Percentiles rank a stretch among this genome's conserved stretches.
These are phyloP conservation scores for Tympanoctomys barrerae DNA, from an alignment of 2,797 vertebrate genomes.

Conservation along the genomic window DNA sequence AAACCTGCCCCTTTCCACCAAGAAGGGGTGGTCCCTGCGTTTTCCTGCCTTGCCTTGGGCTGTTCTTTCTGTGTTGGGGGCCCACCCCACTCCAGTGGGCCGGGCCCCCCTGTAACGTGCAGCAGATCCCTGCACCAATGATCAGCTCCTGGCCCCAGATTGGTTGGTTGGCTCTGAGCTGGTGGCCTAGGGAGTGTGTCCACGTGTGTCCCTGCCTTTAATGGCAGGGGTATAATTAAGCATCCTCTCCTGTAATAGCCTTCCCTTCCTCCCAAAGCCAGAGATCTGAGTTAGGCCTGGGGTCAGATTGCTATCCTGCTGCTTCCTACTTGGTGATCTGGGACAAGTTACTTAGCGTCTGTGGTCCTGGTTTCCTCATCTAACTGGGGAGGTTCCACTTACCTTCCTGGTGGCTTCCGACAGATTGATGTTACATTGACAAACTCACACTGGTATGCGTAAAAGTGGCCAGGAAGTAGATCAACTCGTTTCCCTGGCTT, in stretches of 20 bases:
- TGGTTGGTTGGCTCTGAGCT: not conserved
- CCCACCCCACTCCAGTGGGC: not conserved
- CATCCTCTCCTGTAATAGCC: not conserved
- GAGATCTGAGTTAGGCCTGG: not conserved
- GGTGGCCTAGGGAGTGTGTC: not conserved
- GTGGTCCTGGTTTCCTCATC: slow-evolving; percentile 4
- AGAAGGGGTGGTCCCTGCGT: fast-evolving
- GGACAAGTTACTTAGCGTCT: not conserved
- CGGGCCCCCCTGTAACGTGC: not conserved
- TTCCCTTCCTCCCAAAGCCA: not conserved
- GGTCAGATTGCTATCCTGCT: not conserved
- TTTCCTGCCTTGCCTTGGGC: not conserved
- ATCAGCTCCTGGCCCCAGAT: not conserved
- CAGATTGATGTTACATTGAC: not conserved
- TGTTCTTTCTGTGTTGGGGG: not conserved
- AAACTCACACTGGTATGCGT: too few relatives aligned
- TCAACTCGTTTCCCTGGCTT: fast-evolving
- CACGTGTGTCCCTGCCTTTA: not conserved
- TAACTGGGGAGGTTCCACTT: not conserved
- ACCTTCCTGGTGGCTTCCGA: not conserved
- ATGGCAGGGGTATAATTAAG: not conserved
- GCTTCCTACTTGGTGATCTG: not conserved
- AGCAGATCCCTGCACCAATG: not conserved
- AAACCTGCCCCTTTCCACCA: not conserved
- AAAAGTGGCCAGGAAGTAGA: not conserved